phyloP scores from a whole-genome alignment of 64 coral and sea anemone genomes.

The Actinia tenebrosa region DNA sequence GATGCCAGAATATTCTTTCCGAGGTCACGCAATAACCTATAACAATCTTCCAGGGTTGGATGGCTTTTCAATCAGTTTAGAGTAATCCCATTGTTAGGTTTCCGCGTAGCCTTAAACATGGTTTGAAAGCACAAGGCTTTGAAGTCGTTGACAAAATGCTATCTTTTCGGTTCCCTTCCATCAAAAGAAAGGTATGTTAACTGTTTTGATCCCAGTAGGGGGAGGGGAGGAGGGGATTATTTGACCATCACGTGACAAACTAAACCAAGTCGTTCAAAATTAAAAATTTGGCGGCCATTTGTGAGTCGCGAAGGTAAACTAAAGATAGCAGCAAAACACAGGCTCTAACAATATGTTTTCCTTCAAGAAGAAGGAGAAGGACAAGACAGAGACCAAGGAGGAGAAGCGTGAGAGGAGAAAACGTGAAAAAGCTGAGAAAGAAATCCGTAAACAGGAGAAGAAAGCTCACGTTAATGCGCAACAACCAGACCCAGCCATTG shows the following conservation, averaged over 20 bases:
- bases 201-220: not conserved
- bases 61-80: not conserved
- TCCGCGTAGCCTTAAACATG: not conserved
- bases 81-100: slow-evolving; percentile 20
- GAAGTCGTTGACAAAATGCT: not conserved
- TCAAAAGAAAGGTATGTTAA: slow-evolving; percentile 11
- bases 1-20: slow-evolving; percentile 7
- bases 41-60: not conserved
- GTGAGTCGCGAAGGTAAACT: slow-evolving; percentile 54
- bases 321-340: not conserved
- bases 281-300: slow-evolving; percentile 99
- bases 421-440: slow-evolving; percentile 68
- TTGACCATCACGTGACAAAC: slow-evolving; percentile 14
- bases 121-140: not conserved
- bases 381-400: slow-evolving; percentile 73
- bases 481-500: slow-evolving; percentile 28
- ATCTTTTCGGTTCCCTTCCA: not conserved
- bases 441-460: slow-evolving; percentile 63
- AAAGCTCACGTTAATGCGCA: slow-evolving; percentile 20
- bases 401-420: slow-evolving; percentile 77
- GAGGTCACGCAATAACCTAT: not conserved
- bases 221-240: not conserved
- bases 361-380: slow-evolving; percentile 94
- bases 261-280: slow-evolving; percentile 37
- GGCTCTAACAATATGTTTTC: slow-evolving; percentile 74